A percentile compares a stretch with the other conserved stretches of the same genome.
These are phyloP conservation scores for Anticlea derivata DNA, from an alignment of 2,888 invertebrate genomes.

Conservation along the genomic window DNA sequence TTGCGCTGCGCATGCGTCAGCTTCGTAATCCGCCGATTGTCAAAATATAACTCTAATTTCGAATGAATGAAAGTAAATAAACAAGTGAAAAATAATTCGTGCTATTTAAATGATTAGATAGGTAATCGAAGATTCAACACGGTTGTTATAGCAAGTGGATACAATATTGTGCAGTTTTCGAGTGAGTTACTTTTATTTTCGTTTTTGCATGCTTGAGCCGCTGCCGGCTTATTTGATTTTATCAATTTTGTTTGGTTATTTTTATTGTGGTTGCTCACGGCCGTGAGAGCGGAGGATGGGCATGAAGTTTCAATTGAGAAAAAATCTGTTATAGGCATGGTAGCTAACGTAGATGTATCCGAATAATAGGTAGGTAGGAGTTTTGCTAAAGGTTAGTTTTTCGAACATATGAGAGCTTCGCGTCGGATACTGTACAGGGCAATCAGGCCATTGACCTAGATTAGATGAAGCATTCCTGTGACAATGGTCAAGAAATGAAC, in stretches of 20 bases:
- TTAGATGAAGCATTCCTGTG: too few species aligned
- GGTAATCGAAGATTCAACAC: neutral
- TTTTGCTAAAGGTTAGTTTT: too few species aligned
- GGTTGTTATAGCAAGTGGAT: constrained; percentile 35
- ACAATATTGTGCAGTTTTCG: constrained; percentile 58
- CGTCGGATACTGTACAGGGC: too few species aligned
- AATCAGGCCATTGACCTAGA: too few species aligned
- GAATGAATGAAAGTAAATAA: constrained; percentile 54
- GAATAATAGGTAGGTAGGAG: too few species aligned
- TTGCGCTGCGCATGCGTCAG: constrained; percentile 66
- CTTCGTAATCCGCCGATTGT: constrained; percentile 52
- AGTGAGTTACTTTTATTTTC: constrained; percentile 66
- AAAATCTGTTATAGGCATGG: too few species aligned
- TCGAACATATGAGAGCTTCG: too few species aligned
- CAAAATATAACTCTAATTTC: too few species aligned
- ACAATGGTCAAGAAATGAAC: too few species aligned
- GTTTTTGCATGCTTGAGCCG: constrained; percentile 65
- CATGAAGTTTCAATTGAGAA: too few species aligned
- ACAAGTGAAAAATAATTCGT: constrained; percentile 40
- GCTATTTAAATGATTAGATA: constrained; percentile 42
- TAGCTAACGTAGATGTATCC: too few species aligned
- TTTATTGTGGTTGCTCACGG: constrained; percentile 26
- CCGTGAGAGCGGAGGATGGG: constrained; percentile 13
- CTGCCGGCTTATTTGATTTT: constrained; percentile 61
- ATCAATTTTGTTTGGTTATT: constrained; percentile 42